Percentiles rank a stretch among this genome's conserved stretches.
phyloP scores from a whole-genome alignment of 2,113 vertebrate species.

The Pipra filicauda region DNA sequence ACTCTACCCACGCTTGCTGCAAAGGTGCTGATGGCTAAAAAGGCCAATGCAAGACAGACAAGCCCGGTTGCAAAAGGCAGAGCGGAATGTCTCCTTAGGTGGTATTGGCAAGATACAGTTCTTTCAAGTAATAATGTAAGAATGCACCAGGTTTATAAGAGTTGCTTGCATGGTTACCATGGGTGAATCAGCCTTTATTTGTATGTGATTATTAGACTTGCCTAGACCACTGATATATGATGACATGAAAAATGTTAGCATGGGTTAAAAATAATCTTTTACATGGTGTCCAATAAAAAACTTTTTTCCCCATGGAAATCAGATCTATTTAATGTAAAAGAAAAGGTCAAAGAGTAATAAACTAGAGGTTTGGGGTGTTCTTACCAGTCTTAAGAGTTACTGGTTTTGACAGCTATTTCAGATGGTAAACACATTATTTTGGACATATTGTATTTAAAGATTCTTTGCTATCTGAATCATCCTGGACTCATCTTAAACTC shows the following conservation, averaged over 20 bases:
- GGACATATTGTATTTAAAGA: background rate
- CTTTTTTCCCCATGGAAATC: background rate
- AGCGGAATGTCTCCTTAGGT: too few relatives aligned
- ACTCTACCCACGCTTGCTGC: too few relatives aligned
- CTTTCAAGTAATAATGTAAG: background rate
- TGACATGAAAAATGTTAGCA: background rate
- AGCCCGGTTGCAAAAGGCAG: too few relatives aligned
- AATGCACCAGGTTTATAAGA: background rate
- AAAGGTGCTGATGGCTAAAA: too few relatives aligned
- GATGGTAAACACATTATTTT: background rate
- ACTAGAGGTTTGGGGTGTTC: background rate
- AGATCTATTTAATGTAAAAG: background rate
- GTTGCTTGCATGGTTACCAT: background rate
- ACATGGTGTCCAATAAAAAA: background rate
- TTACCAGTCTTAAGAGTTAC: background rate
- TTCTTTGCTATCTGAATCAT: background rate
- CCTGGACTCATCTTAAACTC: background rate
- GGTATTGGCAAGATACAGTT: too few relatives aligned
- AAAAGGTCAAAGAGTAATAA: background rate
- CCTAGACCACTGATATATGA: background rate
- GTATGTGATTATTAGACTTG: background rate
- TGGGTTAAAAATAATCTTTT: background rate
- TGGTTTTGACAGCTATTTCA: background rate
- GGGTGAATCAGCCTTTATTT: background rate
- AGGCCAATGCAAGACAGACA: too few relatives aligned